Evolutionary conservation across 2,113 vertebrate genomes (phyloP).

Genomic region (Tragelaphus imberbis): DNA sequence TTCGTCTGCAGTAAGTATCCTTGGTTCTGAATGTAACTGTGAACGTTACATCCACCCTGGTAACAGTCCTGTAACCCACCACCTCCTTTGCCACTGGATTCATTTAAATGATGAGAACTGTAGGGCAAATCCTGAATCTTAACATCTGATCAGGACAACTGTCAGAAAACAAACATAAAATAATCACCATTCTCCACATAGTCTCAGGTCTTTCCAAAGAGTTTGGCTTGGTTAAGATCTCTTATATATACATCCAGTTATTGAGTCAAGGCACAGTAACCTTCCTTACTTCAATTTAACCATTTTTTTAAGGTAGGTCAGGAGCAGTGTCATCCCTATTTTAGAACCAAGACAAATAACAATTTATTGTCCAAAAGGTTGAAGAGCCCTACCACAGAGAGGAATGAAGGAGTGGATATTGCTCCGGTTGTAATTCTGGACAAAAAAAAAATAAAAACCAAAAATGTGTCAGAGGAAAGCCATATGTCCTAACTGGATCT

Average conservation of each 20-base stretch:
- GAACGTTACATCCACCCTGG: not conserved
- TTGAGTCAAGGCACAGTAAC: not conserved
- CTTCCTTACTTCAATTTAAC: not conserved
- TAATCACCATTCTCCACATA: not conserved
- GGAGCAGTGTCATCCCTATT: not conserved
- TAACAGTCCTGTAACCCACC: not conserved
- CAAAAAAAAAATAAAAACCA: not conserved
- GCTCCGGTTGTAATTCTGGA: not conserved
- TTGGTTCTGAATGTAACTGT: not conserved
- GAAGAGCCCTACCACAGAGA: not conserved
- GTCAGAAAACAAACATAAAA: constrained; percentile 28
- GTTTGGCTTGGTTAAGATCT: not conserved
- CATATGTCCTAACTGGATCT: not conserved
- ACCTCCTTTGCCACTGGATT: not conserved
- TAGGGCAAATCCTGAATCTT: not conserved
- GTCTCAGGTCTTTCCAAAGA: not conserved
- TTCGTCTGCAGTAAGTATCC: not conserved
- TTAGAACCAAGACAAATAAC: not conserved
- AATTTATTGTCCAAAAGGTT: not conserved
- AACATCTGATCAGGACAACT: constrained; percentile 1
- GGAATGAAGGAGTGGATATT: not conserved
- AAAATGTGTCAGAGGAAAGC: not conserved
- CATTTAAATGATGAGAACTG: not conserved
- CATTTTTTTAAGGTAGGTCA: not conserved
- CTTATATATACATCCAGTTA: not conserved